Conservation (phyloP, 2,113 vertebrate genomes). For the Zingel zingel region DNA sequence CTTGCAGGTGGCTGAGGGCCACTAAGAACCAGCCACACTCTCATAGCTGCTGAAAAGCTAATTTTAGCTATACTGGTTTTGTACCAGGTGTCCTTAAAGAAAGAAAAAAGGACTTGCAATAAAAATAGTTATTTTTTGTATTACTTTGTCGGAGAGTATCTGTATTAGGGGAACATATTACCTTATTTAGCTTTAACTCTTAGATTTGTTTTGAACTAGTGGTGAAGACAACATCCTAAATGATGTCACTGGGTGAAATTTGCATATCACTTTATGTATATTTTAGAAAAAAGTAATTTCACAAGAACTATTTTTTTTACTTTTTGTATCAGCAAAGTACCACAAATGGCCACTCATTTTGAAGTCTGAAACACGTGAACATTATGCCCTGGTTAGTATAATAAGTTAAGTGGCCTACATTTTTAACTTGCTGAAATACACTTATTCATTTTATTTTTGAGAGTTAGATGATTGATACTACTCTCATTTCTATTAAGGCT, state of each 20-base stretch:
- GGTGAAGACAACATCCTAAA: background rate
- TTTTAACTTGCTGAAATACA: background rate
- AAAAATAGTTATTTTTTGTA: background rate
- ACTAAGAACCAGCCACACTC: constrained; percentile 25
- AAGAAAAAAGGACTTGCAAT: background rate
- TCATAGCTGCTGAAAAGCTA: background rate
- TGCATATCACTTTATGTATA: background rate
- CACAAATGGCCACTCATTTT: background rate
- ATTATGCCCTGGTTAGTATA: background rate
- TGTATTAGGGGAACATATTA: background rate
- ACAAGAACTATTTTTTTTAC: no score
- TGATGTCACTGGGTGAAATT: background rate
- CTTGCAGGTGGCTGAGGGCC: constrained; percentile 46
- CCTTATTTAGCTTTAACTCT: background rate
- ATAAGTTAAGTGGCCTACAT: background rate
- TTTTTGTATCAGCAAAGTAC: background rate
- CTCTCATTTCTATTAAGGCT: no score
- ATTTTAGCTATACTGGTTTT: background rate
- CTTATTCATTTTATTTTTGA: background rate
- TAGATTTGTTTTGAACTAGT: background rate
- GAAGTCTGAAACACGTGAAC: no score
- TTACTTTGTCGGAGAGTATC: background rate
- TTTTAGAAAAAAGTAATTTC: background rate
- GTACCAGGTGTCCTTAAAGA: background rate
- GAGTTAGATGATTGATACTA: background rate